Base-by-base conservation (phyloP, 2,888 invertebrate species). In the Dichetophora obliterata region DNA sequence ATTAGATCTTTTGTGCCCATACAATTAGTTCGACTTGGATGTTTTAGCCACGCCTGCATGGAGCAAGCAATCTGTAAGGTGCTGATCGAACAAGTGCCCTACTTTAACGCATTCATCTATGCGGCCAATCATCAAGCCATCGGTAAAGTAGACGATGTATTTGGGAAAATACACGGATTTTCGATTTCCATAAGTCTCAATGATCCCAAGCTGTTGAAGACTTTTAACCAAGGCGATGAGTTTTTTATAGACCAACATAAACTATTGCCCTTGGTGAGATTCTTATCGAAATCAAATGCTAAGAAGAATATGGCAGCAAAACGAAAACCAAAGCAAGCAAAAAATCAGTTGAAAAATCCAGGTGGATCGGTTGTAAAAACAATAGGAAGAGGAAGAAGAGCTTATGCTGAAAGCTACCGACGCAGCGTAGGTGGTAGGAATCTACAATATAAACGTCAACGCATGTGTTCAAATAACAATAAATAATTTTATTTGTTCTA, bases 71-170 rank as follows among this genome's bases (percentile, higher is more conserved):
- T 68, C 24, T 68, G 68, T 4, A 24, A 19, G 19, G 50, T 68
- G 19, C 24, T 22, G 5, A 16, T 68, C 24, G 16, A 22, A 4
- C 19, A 68, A 50, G 68, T 68, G 50, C 68, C 68, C 4, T 68
- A 48, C 50, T 68, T 68, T 34, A 68, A 68, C 24, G 68, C 68
- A 2, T 48, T 24, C 14, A 50, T 68, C 24, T 68, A 68, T 50
- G 9, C 48, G 50, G 50, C 48, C 8, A 68, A 68, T 22, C 48
- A 50, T 6, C 8, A 50, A 16, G 16, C 9, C 11, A 68, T 68
- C 19, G 68, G 68, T 6, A 68, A 68, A 34, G 50, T 68, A 0
- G 68, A 68, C 16, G 68, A 68, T 24, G 14, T 68, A 14, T 68
- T 68, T 34, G 68, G 68, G 5, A 24, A 22, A 16, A 14, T 68